These are phyloP conservation scores for Trinorchestia longiramus DNA, from an alignment of 1,140 invertebrate species.

Conservation along the genomic window DNA sequence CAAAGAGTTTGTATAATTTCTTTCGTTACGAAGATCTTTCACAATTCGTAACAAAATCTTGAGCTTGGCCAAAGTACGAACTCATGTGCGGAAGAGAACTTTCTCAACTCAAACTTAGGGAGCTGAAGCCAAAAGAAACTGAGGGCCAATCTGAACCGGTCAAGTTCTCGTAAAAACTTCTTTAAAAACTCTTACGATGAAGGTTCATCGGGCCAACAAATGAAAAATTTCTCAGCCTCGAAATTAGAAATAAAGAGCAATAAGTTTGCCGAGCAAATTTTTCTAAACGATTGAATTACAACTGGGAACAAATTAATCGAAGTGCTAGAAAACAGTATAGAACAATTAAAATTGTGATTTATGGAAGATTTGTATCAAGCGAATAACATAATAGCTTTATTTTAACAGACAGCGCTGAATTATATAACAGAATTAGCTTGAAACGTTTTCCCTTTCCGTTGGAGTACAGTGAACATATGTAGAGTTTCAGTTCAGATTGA, in stretches of 20 bases:
- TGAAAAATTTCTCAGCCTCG: background rate
- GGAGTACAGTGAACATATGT: no score
- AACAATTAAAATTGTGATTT: no score
- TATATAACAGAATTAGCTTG: no score
- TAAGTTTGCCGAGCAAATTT: background rate
- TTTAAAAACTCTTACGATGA: background rate
- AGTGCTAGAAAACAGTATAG: no score
- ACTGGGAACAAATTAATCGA: background rate
- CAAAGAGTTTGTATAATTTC: background rate
- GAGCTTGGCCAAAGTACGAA: background rate
- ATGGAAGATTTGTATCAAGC: no score
- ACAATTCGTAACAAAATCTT: background rate
- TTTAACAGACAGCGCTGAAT: no score
- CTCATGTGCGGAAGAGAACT: background rate
- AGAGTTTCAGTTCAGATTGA: no score
- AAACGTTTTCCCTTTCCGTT: no score
- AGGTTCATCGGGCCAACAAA: background rate
- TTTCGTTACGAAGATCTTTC: background rate
- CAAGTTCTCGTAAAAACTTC: background rate
- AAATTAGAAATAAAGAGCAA: background rate
- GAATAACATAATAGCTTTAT: no score
- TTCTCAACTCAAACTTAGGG: slow-evolving; percentile 1
- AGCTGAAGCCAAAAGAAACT: slow-evolving; percentile 13
- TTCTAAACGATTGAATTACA: background rate
- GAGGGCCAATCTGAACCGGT: background rate